These are phyloP conservation scores for Copidosoma floridanum DNA, from an alignment of 1,140 invertebrate species.

Conservation along the genomic window DNA sequence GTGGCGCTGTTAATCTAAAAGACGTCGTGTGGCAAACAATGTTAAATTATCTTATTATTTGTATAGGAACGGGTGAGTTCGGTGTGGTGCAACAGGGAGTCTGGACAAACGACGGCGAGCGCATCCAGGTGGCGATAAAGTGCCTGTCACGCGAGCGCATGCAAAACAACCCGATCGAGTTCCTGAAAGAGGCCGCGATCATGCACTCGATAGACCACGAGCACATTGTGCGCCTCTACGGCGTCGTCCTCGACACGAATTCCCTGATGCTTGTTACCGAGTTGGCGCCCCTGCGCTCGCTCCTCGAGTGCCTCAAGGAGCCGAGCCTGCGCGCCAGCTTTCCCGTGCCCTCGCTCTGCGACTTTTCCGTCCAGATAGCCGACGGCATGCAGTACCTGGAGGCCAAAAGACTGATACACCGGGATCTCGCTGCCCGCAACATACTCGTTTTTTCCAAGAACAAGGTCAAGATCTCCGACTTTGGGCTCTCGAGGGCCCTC, in stretches of 20 bases:
- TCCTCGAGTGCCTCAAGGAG: slow-evolving; percentile 95
- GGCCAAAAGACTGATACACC: slow-evolving; percentile 89
- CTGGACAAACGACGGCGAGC: slow-evolving; percentile 93
- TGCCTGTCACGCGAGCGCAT: slow-evolving; percentile 90
- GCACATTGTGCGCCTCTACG: slow-evolving; percentile 94
- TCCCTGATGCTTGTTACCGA: slow-evolving; percentile 96
- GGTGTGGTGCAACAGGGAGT: slow-evolving; percentile 96
- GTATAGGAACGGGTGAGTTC: slow-evolving; percentile 93
- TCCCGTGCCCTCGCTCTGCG: slow-evolving; percentile 82
- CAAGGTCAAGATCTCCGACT: slow-evolving; percentile 98
- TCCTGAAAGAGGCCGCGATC: slow-evolving; percentile 95
- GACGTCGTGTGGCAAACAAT: no score
- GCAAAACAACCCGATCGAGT: slow-evolving; percentile 94
- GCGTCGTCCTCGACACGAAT: slow-evolving; percentile 93
- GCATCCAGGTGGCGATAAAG: slow-evolving; percentile 96
- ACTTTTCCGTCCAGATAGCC: slow-evolving; percentile 92
- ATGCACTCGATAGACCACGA: slow-evolving; percentile 98
- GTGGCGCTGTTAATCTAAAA: background rate
- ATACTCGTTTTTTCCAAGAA: slow-evolving; percentile 94
- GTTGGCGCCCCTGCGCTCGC: slow-evolving; percentile 88
- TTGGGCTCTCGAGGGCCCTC: slow-evolving; percentile 91
- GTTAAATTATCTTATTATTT: no score
- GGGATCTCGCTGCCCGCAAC: slow-evolving; percentile 91
- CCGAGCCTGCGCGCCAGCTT: slow-evolving; percentile 84
- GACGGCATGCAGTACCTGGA: slow-evolving; percentile 96